Evolutionary conservation across 2,797 vertebrate genomes (phyloP).

Genomic region (Melanotaenia nigrans): DNA sequence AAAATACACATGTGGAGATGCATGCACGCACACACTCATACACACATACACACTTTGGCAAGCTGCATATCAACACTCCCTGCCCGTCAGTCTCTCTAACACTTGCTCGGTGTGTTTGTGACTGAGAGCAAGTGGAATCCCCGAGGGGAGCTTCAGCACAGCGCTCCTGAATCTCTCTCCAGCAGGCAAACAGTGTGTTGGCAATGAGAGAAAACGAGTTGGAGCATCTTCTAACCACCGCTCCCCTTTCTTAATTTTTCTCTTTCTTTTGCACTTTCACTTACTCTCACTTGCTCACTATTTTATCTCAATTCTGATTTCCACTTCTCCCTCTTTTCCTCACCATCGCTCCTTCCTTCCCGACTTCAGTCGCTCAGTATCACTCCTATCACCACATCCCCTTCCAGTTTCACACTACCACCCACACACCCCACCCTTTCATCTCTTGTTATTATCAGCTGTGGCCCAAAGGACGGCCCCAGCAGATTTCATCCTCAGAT

Average conservation of each 20-base stretch:
- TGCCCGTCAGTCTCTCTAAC: slow-evolving; percentile 64
- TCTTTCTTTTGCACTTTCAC: slow-evolving; percentile 41
- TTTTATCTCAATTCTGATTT: slow-evolving; percentile 29
- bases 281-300: slow-evolving; percentile 56
- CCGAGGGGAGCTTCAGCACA: slow-evolving; percentile 72
- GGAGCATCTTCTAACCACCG: slow-evolving; percentile 36
- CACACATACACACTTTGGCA: slow-evolving; percentile 28
- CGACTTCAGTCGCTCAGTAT: slow-evolving; percentile 7
- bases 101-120: slow-evolving; percentile 39
- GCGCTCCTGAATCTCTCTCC: slow-evolving; percentile 74
- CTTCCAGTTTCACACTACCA: slow-evolving; percentile 29
- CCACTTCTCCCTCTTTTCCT: slow-evolving; percentile 12
- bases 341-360: slow-evolving; percentile 26
- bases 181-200: slow-evolving; percentile 75
- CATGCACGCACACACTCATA: slow-evolving; percentile 26
- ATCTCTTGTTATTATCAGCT: slow-evolving; percentile 77
- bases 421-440: slow-evolving; percentile 60
- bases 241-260: background rate
- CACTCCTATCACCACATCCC: slow-evolving; percentile 8
- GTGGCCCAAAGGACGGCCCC: slow-evolving; percentile 69
- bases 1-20: background rate
- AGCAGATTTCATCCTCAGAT: slow-evolving; percentile 75
- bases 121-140: slow-evolving; percentile 63
- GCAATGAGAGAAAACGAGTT: slow-evolving; percentile 70
- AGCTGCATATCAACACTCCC: slow-evolving; percentile 68